phyloP scores from a whole-genome alignment of 2,888 invertebrate species.

The Campoletis raptor region DNA sequence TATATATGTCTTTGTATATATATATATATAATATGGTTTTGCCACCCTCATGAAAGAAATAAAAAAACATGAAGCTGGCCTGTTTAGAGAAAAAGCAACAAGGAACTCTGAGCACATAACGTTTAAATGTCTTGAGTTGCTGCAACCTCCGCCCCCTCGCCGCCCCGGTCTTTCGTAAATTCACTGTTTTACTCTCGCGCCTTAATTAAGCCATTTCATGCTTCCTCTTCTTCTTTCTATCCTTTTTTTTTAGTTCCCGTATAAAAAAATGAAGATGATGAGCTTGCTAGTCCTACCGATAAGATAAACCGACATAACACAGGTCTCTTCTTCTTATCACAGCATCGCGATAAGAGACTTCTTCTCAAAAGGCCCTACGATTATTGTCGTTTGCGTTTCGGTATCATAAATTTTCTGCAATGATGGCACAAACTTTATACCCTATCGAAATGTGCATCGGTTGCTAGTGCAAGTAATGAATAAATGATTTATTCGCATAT shows the following conservation, averaged over 20 bases:
- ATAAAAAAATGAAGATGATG: slow-evolving; percentile 16
- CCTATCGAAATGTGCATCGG: not conserved
- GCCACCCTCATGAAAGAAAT: slow-evolving; percentile 41
- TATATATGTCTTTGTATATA: not conserved
- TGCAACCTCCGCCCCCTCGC: not conserved
- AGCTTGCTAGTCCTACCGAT: slow-evolving; percentile 5
- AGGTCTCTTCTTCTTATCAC: slow-evolving; percentile 14
- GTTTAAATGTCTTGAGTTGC: slow-evolving; percentile 25
- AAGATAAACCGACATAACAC: slow-evolving; percentile 28
- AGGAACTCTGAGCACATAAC: slow-evolving; percentile 5
- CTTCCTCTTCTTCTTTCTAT: not conserved
- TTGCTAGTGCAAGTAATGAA: not conserved
- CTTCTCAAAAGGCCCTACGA: not conserved
- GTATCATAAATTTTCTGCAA: not conserved
- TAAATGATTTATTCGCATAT: not conserved
- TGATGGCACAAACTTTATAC: not conserved
- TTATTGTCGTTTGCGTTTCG: slow-evolving; percentile 2
- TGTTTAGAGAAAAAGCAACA: slow-evolving; percentile 23
- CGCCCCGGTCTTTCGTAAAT: slow-evolving; percentile 21
- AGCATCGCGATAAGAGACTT: slow-evolving; percentile 20
- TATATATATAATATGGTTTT: not conserved
- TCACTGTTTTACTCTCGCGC: not conserved
- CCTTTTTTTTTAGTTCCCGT: not conserved
- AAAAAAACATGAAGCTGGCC: slow-evolving; percentile 2
- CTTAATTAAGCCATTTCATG: slow-evolving; percentile 69